Evolutionary conservation across 2,113 vertebrate genomes (phyloP), one percentile per base, ranked within the genome.

Genomic region (Felis catus): DNA sequence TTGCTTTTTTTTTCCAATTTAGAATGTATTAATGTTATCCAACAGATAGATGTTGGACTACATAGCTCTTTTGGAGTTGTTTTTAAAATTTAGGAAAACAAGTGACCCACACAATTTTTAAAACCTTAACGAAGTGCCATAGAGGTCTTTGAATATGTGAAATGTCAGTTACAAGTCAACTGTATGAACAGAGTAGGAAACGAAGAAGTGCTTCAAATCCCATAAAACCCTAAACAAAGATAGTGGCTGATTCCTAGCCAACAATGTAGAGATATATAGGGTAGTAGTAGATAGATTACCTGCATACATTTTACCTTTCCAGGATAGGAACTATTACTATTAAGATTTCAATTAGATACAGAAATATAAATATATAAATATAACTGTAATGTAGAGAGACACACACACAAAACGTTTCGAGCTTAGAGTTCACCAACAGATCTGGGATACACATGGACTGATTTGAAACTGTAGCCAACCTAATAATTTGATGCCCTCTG

Each of bases 61-160:
- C 15, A 70, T 16, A 68, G 1, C 36, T 68, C 36, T 55, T 55
- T 95, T 82, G 13, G 5, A 74, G 65, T 53, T 95, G 41, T 71
- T 97, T 94, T 83, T 53, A 74, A 76, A 23, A 16, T 90, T 92
- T 88, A 89, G 76, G 61, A 55, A 73, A 91, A 80, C 33, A 68
- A 92, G 71, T 79, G 16, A 61, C 7, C 16, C 27, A 45, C 16
- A 39, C 51, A 33, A 1, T 23, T 89, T 96, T 97, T 73, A 93
- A 48, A 78, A 73, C 45, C 5, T 36, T 90, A 61, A 33, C 73
- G 89, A 79, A 94, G 2, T 7, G n/a, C 14, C 41, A 10, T 27
- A 39, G 31, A 85, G 4, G 16, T 86, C 11, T 31, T 93, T 33
- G 21, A 48, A 66, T 51, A 13, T 55, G n/a, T 70, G 48, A 78